These are phyloP conservation scores for Dermatemys mawii DNA, from an alignment of 2,113 vertebrate genomes.

Conservation along the genomic window DNA sequence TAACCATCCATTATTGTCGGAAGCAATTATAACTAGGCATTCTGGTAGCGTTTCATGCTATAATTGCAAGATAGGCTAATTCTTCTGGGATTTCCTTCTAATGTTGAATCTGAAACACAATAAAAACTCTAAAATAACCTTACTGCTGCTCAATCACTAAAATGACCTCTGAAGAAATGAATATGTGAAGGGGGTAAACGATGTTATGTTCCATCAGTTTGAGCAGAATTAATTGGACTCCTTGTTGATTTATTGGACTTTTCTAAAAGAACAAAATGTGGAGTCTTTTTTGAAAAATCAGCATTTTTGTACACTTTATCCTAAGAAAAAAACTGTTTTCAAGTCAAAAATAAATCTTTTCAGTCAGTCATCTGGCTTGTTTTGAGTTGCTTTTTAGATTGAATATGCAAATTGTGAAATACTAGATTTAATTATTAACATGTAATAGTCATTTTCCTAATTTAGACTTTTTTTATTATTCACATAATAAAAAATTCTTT, in stretches of 20 bases:
- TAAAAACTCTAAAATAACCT: neutral
- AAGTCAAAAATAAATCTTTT: slow-evolving; percentile 42
- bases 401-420: slow-evolving; percentile 6
- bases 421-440: slow-evolving; percentile 10
- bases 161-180: slow-evolving; percentile 38
- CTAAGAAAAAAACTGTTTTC: slow-evolving; percentile 19
- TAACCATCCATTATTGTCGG: slow-evolving; percentile 56
- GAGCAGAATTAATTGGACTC: slow-evolving; percentile 38
- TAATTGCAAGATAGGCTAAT: slow-evolving; percentile 38
- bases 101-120: neutral
- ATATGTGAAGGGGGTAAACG: slow-evolving; percentile 18
- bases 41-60: neutral
- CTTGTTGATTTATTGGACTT: slow-evolving; percentile 49
- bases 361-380: neutral
- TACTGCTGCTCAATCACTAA: slow-evolving; percentile 6
- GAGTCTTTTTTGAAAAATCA: neutral
- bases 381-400: slow-evolving; percentile 20
- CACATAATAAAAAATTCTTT: slow-evolving; percentile 7
- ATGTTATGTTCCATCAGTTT: slow-evolving; percentile 40
- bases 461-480: slow-evolving; percentile 35
- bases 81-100: neutral
- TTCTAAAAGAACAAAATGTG: slow-evolving; percentile 56
- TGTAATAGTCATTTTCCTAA: slow-evolving; percentile 12
- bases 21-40: slow-evolving; percentile 52
- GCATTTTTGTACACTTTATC: neutral